Conservation (phyloP, 2,113 vertebrate genomes). For the Stomatorhinus ivindoensis region DNA sequence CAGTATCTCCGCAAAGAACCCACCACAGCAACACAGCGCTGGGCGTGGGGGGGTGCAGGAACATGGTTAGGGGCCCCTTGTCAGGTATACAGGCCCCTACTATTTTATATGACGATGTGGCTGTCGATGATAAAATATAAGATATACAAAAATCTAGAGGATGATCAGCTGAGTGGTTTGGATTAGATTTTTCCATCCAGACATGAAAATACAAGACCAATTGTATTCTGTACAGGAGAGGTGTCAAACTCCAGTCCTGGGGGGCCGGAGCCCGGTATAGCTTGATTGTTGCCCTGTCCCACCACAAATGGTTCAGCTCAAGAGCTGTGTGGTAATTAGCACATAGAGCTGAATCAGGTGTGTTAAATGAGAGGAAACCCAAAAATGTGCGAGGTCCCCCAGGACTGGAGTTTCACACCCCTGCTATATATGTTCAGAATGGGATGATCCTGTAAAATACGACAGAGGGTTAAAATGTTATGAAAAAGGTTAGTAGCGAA, state of each 20-base stretch:
- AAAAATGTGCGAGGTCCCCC: too few species aligned
- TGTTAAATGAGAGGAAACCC: too few species aligned
- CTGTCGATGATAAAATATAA: neutral
- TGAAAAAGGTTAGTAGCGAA: too few species aligned
- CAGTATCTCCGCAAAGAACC: neutral
- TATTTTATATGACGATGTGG: neutral
- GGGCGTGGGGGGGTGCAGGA: neutral
- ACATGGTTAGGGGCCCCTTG: neutral
- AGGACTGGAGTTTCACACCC: too few species aligned
- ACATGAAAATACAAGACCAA: neutral
- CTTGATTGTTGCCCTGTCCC: too few species aligned
- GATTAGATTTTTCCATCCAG: neutral
- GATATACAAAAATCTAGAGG: neutral
- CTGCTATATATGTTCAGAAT: neutral
- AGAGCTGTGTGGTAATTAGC: too few species aligned
- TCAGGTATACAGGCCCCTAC: neutral
- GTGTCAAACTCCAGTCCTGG: too few species aligned
- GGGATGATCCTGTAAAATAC: neutral
- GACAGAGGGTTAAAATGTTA: neutral
- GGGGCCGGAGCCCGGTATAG: too few species aligned
- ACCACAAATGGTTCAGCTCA: too few species aligned
- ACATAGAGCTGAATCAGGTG: too few species aligned
- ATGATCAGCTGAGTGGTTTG: neutral
- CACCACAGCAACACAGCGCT: neutral
- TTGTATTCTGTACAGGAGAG: neutral